These are phyloP conservation scores for Caenorhabditis sp. DNA, from an alignment of 2,888 invertebrate species.

Conservation along the genomic window DNA sequence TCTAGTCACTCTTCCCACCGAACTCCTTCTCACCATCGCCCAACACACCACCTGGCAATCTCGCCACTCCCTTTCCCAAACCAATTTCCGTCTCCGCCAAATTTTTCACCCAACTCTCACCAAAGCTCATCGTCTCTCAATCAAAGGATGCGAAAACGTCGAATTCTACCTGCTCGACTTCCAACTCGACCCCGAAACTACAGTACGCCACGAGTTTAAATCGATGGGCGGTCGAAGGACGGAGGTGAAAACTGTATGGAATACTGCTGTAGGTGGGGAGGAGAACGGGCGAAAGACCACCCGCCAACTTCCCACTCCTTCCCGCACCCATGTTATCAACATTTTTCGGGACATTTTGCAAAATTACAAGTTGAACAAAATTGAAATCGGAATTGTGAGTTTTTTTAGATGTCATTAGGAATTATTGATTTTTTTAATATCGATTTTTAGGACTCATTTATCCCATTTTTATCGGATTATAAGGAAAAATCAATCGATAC, in stretches of 20 bases:
- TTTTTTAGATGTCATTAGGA: background rate
- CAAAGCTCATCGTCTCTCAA: conserved; percentile 3
- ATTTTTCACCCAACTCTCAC: conserved; percentile 6
- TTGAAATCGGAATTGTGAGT: conserved; percentile 32
- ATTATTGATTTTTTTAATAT: background rate
- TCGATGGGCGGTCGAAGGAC: conserved; percentile 18
- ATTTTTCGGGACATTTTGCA: conserved; percentile 14
- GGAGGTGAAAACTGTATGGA: conserved; percentile 8
- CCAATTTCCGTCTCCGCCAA: conserved; percentile 10
- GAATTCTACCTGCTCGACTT: conserved; percentile 27
- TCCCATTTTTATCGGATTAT: conserved; percentile 13
- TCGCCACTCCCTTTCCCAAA: conserved; percentile 13
- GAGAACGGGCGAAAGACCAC: conserved; percentile 7
- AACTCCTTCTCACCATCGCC: conserved; percentile 14
- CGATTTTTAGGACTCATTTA: conserved; percentile 13
- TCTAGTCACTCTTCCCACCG: conserved; percentile 12
- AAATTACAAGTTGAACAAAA: conserved; percentile 15
- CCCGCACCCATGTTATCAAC: conserved; percentile 14
- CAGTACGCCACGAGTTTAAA: conserved; percentile 16
- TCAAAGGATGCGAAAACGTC: conserved; percentile 22
- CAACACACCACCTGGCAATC: conserved; percentile 17
- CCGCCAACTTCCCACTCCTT: conserved; percentile 2
- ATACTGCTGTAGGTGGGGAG: background rate
- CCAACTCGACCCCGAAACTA: conserved; percentile 14
- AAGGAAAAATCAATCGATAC: conserved; percentile 1